These are phyloP conservation scores for Dinocampus coccinellae DNA, from an alignment of 2,888 invertebrate genomes.

Conservation along the genomic window DNA sequence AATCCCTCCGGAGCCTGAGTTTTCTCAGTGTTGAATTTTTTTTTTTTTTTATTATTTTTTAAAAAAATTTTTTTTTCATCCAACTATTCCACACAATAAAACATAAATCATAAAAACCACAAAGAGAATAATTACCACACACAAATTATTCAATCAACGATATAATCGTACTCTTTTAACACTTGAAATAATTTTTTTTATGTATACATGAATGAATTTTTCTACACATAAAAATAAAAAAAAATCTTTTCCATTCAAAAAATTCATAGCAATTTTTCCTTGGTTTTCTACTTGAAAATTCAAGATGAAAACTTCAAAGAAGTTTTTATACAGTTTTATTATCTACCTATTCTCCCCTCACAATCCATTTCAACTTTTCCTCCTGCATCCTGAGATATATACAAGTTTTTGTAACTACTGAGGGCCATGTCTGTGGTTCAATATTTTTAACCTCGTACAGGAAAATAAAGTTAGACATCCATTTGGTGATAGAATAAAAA, in stretches of 20 bases:
- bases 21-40: slow-evolving; percentile 25
- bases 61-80: not conserved
- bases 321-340: slow-evolving; percentile 30
- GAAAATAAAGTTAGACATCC: slow-evolving; percentile 61
- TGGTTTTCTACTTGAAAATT: slow-evolving; percentile 16
- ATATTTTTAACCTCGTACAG: slow-evolving; percentile 63
- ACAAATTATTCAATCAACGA: not conserved
- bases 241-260: slow-evolving; percentile 21
- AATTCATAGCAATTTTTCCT: slow-evolving; percentile 1
- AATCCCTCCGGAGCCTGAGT: slow-evolving; percentile 75
- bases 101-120: not conserved
- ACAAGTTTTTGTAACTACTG: slow-evolving; percentile 56
- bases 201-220: not conserved
- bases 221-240: not conserved
- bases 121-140: not conserved
- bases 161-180: not conserved
- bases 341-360: too few species aligned
- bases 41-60: slow-evolving; percentile 17
- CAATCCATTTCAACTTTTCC: too few species aligned
- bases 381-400: too few species aligned
- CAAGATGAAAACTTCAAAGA: slow-evolving; percentile 35
- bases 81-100: not conserved
- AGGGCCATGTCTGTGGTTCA: slow-evolving; percentile 60
- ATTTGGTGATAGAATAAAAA: slow-evolving; percentile 36
- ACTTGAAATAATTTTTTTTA: too few species aligned